Conservation (phyloP, 2,113 vertebrate genomes). For the Ondatra zibethicus region DNA sequence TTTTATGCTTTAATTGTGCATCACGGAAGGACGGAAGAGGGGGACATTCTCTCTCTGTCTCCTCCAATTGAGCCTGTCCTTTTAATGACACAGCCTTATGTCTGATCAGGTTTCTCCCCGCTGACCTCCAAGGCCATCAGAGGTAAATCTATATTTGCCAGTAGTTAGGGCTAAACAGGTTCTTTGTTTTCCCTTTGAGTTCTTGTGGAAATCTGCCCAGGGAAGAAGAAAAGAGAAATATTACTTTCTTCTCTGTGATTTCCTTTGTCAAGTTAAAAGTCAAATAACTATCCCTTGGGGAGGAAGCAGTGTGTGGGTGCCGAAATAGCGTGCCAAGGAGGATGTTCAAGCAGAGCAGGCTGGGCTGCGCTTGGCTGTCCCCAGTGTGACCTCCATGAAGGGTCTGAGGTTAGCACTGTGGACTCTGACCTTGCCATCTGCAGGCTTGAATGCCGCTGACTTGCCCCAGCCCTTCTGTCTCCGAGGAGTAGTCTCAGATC, state of each 20-base stretch:
- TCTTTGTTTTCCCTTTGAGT: not conserved
- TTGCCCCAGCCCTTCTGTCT: not conserved
- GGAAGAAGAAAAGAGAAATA: not conserved
- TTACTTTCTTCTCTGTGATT: constrained; percentile 16
- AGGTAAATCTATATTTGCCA: not conserved
- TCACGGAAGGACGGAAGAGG: not conserved
- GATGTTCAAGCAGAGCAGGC: not conserved
- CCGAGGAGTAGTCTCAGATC: not conserved
- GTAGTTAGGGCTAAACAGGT: not conserved
- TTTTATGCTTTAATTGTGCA: not conserved
- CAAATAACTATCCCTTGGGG: not conserved
- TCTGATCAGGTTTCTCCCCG: not conserved
- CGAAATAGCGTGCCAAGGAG: no score
- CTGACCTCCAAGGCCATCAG: not conserved
- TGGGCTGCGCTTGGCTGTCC: not conserved
- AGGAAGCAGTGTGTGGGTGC: not conserved
- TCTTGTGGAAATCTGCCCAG: not conserved
- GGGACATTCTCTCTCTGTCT: not conserved
- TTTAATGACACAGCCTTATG: not conserved
- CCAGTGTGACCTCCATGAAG: not conserved
- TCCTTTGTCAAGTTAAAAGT: constrained; percentile 33
- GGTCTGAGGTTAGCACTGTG: accelerated
- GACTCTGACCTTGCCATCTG: no score
- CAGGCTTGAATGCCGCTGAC: not conserved
- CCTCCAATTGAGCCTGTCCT: not conserved